Base-by-base conservation (phyloP, 1,140 invertebrate genomes). In the Achatina immaculata region DNA sequence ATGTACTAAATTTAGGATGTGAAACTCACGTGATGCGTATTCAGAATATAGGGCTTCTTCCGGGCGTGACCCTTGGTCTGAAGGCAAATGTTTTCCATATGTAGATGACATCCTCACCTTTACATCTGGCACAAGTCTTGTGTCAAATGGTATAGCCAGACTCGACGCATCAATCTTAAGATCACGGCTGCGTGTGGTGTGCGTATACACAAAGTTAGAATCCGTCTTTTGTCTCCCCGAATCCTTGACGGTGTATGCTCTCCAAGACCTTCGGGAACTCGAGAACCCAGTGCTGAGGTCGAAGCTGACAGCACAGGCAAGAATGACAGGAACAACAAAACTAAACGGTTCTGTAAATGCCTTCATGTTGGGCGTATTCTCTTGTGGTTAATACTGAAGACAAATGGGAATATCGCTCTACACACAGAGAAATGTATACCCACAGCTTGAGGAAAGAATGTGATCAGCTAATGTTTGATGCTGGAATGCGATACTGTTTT, bases 311-410 rank as follows among this genome's bases (percentile, higher is more conserved):
- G 58, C 16, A 31, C 28, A 1, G n/a, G 9, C 28, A 28, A 62
- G 58, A 31, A 62, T 62, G 31, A 62, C 28, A 62, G 48, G 48
- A 55, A 55, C 48, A 55, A 55, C 3, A 21, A 62, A 62, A 28
- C 9, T 62, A 19, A 28, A 31, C 2, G 16, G 28, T 31, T 62
- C 28, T 16, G 28, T 6, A 28, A 1, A 16, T 62, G 31, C 6
- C 58, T 62, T 62, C 58, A 62, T 62, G n/a, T 7, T 62, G 58
- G 28, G n/a, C n/a, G n/a, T n/a, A n/a, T n/a, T n/a, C n/a, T n/a
- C n/a, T n/a, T n/a, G n/a, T n/a, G n/a, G n/a, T n/a, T n/a, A n/a
- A n/a, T n/a, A n/a, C n/a, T n/a, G n/a, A n/a, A n/a, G n/a, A n/a
- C n/a, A n/a, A n/a, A n/a, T n/a, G n/a, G n/a, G n/a, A n/a, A n/a